Conservation (phyloP, 2,888 invertebrate species). For the Hymenopus coronatus region DNA sequence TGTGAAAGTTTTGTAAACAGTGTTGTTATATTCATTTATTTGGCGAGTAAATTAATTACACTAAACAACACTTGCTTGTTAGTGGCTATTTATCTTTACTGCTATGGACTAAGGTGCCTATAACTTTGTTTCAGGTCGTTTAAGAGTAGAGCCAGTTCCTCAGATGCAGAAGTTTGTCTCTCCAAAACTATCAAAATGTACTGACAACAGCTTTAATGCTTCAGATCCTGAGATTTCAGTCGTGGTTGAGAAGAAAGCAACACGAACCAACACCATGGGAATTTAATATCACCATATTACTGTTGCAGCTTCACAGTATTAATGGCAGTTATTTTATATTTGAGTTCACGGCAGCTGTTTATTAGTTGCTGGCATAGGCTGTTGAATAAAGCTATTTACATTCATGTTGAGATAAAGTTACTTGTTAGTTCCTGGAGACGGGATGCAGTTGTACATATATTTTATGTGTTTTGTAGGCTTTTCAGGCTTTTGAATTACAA, state of each 20-base stretch:
- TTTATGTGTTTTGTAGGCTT: not conserved
- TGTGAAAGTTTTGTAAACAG: too few species aligned
- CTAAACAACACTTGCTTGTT: too few species aligned
- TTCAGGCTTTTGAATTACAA: too few species aligned
- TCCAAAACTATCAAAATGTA: not conserved
- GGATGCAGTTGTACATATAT: not conserved
- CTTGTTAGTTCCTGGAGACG: not conserved
- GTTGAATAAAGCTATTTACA: not conserved
- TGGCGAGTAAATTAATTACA: too few species aligned
- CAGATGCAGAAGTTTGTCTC: not conserved
- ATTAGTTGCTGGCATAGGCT: not conserved
- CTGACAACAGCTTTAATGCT: not conserved
- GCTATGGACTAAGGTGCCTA: not conserved
- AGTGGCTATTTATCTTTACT: not conserved
- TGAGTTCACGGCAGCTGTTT: not conserved
- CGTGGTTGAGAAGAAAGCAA: not conserved
- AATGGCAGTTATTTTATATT: not conserved
- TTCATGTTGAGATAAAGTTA: not conserved
- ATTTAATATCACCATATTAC: not conserved
- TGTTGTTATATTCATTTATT: too few species aligned
- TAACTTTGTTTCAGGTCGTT: not conserved
- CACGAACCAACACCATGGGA: not conserved
- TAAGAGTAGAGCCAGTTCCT: not conserved
- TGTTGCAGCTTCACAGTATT: not conserved
- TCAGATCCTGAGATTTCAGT: constrained; percentile 1